These are phyloP conservation scores for Heptranchias perlo DNA, from an alignment of 2,113 vertebrate species.

Conservation along the genomic window DNA sequence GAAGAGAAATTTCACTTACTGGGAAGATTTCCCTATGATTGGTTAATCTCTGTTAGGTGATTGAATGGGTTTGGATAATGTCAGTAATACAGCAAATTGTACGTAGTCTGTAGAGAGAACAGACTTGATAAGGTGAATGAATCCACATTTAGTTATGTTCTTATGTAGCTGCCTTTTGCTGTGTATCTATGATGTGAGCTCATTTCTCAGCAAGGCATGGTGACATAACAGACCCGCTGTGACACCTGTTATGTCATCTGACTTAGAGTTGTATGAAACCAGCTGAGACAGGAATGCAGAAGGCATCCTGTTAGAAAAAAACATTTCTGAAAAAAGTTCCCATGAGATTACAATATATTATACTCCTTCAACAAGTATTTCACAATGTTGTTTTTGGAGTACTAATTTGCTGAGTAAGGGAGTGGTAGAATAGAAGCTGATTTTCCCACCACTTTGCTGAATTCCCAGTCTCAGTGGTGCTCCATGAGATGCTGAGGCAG, in stretches of 20 bases:
- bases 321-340: neutral
- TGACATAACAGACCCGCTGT: neutral
- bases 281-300: neutral
- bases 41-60: neutral
- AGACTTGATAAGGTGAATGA: neutral
- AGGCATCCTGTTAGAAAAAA: neutral
- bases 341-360: neutral
- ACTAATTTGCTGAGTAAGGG: neutral
- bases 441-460: neutral
- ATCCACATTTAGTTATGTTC: neutral
- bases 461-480: neutral
- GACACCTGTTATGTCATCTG: neutral
- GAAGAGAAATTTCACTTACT: neutral
- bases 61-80: neutral
- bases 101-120: neutral
- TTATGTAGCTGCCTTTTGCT: neutral
- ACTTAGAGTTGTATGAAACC: neutral
- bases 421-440: neutral
- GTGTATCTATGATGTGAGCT: neutral
- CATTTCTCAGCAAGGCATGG: neutral
- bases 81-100: neutral
- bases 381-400: neutral
- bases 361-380: neutral
- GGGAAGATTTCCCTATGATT: neutral
- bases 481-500: neutral